Evolutionary conservation across 2,113 vertebrate genomes (phyloP).

Genomic region (Nipponia nippon): DNA sequence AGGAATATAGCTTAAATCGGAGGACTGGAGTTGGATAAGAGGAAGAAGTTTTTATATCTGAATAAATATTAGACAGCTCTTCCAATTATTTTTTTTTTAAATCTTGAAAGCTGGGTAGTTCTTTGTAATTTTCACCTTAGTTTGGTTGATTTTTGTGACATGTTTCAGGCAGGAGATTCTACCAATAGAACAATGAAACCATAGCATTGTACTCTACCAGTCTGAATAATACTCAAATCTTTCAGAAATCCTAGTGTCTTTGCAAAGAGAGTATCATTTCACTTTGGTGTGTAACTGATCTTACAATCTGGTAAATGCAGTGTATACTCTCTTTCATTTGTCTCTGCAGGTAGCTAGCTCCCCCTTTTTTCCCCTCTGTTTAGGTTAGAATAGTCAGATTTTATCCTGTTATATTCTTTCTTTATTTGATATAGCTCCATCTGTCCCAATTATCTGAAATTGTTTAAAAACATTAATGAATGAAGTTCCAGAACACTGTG

Average conservation of each 20-base stretch:
- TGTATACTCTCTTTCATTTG: neutral
- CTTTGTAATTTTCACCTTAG: neutral
- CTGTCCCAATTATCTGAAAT: neutral
- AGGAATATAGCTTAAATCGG: neutral
- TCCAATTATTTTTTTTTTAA: neutral
- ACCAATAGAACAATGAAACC: neutral
- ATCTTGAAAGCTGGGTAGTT: rapidly evolving
- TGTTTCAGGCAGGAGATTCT: neutral
- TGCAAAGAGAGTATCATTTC: neutral
- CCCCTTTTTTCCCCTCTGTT: neutral
- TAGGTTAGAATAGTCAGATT: neutral
- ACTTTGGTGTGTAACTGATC: neutral
- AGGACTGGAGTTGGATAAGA: neutral
- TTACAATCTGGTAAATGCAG: neutral
- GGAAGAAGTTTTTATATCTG: neutral
- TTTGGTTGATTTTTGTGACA: neutral
- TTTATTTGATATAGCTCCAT: neutral
- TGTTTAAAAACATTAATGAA: neutral
- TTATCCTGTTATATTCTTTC: neutral
- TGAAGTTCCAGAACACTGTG: neutral
- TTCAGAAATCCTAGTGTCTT: neutral
- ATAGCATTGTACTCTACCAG: neutral
- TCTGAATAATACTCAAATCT: neutral
- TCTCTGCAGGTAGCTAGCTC: neutral
- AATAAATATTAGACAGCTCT: neutral